A percentile compares a stretch with the other conserved stretches of the same genome.
These are phyloP conservation scores for Brachionus calyciflorus DNA, from an alignment of 1,140 invertebrate genomes.

Conservation along the genomic window DNA sequence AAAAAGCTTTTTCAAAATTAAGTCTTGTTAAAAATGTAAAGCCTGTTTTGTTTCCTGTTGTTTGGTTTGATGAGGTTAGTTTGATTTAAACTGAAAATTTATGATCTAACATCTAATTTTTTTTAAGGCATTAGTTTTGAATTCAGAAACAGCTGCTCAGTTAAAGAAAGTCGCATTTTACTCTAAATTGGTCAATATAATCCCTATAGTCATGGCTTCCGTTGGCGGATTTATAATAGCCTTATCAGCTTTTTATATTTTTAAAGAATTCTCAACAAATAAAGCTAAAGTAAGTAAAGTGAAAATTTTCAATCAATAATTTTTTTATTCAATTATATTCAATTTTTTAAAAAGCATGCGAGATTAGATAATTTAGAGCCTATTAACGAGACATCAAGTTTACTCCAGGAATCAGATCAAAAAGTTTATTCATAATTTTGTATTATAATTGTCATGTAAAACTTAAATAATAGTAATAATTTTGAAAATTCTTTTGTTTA, in stretches of 20 bases:
- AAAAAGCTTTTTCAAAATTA: not conserved
- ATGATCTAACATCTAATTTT: too few species aligned
- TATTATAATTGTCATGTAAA: not conserved
- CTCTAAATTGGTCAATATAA: not conserved
- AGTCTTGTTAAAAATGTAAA: slow-evolving; percentile 39
- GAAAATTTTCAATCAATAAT: not conserved
- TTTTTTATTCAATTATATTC: not conserved
- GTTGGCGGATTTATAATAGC: not conserved
- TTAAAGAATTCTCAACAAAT: not conserved
- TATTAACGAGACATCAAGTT: not conserved
- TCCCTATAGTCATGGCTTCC: not conserved
- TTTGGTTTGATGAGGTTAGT: slow-evolving; percentile 47
- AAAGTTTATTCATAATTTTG: slow-evolving; percentile 16
- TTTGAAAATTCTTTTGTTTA: too few species aligned
- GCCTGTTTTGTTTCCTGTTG: slow-evolving; percentile 15
- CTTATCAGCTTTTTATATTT: not conserved
- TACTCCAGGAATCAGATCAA: not conserved
- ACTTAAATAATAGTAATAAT: too few species aligned
- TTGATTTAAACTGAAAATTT: too few species aligned
- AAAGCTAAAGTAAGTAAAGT: too few species aligned
- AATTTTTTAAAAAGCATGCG: not conserved
- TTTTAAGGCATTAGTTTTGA: too few species aligned
- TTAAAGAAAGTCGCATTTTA: not conserved
- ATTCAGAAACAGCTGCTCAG: not conserved
- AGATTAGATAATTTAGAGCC: not conserved